Base-by-base conservation (phyloP, 2,888 invertebrate genomes). In the Caenorhabditis wallacei region DNA sequence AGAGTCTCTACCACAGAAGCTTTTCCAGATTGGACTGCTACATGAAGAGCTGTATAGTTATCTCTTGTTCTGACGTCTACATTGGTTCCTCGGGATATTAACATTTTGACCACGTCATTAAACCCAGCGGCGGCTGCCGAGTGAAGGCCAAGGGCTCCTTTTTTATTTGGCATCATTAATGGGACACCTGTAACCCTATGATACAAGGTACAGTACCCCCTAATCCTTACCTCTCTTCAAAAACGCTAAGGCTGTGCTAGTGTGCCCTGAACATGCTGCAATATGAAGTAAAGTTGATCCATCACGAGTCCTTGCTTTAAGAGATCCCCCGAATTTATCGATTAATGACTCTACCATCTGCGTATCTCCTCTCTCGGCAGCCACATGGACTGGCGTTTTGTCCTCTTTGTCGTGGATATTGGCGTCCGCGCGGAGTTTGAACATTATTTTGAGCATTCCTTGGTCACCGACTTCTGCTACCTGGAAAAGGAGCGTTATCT, bases 161-260 rank as follows among this genome's bases (percentile, higher is more conserved):
- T 95, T 95, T 98, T 99, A 93, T 99, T 99, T 83, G 99, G 98
- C 98, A 99, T 99, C 92, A 98, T 97, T 24, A 99, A 94, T 88
- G 98, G 98, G 46, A 99, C 98, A 13, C 99, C 87, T 87, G 48
- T 57, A 85, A 37, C 69, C n/a, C n/a, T n/a, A n/a, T 84, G 8
- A 30, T 53, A 18, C 43, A 1, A 24, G 10, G 18, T 61, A 8
- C 30, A 5, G 30, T 35, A 35, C 22, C 46, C 26, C 11, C 24
- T 1, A 11, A 46, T 7, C 3, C 57, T 35, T 16, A 63, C 72
- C 99, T 92, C 98, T 97, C 93, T 97, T 97, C 93, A 99, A 96
- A 83, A 99, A 95, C 95, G 97, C 97, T 94, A 97, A 95, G 57
- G 98, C 98, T 90, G 98, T 98, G 91, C 98, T 98, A 0, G 98